A percentile compares a stretch with the other conserved stretches of the same genome.
Evolutionary conservation across 2,113 vertebrate species (phyloP).

Genomic region (Phyllostomus hastatus): DNA sequence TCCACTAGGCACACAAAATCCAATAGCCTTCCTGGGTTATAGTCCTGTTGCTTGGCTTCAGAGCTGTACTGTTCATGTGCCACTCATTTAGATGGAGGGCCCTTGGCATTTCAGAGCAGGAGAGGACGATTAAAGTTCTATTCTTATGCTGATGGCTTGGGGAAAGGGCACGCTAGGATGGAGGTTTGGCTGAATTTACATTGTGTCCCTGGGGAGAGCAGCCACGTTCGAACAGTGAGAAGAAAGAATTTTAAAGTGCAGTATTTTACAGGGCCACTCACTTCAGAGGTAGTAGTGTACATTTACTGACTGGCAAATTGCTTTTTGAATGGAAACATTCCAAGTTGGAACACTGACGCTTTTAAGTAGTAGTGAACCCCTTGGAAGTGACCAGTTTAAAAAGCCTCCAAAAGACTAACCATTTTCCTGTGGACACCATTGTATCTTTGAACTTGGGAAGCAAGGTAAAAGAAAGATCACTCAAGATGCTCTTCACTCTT

Average conservation of each 20-base stretch:
- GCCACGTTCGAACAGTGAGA: neutral
- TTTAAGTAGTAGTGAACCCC: neutral
- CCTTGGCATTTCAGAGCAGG: neutral
- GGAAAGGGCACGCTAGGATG: neutral
- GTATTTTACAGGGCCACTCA: neutral
- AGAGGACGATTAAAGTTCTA: neutral
- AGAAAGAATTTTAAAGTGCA: neutral
- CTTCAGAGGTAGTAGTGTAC: neutral
- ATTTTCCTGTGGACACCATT: neutral
- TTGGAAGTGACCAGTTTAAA: neutral
- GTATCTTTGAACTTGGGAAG: neutral
- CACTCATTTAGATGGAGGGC: neutral
- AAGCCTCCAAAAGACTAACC: neutral
- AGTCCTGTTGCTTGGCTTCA: neutral
- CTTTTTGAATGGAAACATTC: neutral
- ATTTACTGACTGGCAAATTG: neutral
- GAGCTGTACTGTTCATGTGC: neutral
- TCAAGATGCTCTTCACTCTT: neutral
- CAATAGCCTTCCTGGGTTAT: neutral
- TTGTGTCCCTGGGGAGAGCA: neutral
- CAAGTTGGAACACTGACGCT: neutral
- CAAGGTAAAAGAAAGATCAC: neutral
- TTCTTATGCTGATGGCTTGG: neutral
- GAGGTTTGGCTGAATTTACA: neutral
- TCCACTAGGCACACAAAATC: neutral